Evolutionary conservation across 1,140 invertebrate species (phyloP), one percentile per base, ranked within the genome.

Genomic region (Chelonus insularis): DNA sequence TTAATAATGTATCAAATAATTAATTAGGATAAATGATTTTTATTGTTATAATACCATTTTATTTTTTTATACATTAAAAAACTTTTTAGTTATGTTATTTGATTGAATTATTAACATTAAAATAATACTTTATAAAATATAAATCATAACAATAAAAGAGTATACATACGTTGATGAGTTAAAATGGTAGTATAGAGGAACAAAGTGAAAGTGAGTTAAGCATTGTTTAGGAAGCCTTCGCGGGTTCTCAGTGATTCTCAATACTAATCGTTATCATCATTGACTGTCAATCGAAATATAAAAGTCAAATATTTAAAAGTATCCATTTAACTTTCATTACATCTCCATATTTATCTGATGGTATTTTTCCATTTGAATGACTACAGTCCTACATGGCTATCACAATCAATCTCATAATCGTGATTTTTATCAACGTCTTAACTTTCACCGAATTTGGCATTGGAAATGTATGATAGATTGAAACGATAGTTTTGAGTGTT

Each of bases 221-320:
- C 67, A 80, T 80, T 81, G 79, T 80, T 81, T 80, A 79, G 78
- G 79, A 81, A 81, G 79, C 76, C 73, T 76, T 74, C 68, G 63
- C 41, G 39, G n/a, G 43, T 37, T 48, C 64, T 20, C 74, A 78
- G 76, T 70, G 75, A 68, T 67, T 70, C 75, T 77, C 76, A 78
- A 68, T 68, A 52, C 55, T 48, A 34, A 11, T 32, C 23, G 16
- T 20, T 7, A 43, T 43, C 14, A 39, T 39, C 5, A 43, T 43
- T 14, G 16, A 16, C 41, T 16, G 48, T 23, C 48, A n/a, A 4
- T 11, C 16, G 23, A 51, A 25, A 6, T 51, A 51, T 25, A 18
- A 12, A 29, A 4, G 25, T 29, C 7, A 29, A 29, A 29, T 29
- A 4, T 29, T 29, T 4, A 4, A 29, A 29, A 29, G 25, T 7